These are phyloP conservation scores for Ophiodon elongatus DNA, from an alignment of 2,113 vertebrate genomes.

Conservation along the genomic window DNA sequence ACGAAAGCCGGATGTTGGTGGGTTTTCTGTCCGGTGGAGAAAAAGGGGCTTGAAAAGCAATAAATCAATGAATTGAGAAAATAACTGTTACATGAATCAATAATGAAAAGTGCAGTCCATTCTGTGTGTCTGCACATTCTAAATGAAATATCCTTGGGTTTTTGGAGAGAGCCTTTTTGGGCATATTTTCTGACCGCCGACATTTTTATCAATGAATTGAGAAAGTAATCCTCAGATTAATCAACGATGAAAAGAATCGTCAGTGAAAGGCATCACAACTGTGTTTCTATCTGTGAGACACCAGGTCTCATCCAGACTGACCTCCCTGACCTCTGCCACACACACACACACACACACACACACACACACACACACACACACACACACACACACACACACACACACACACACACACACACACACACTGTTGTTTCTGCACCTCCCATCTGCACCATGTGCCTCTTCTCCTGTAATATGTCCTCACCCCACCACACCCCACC, in stretches of 20 bases:
- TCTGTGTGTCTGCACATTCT: not conserved
- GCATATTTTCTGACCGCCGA: not conserved
- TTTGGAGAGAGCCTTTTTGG: no score
- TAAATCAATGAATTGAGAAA: not conserved
- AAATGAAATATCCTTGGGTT: no score
- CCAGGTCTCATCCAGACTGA: conserved; percentile 24
- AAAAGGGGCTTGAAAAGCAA: not conserved
- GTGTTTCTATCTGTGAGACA: no score
- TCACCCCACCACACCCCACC: conserved; percentile 43
- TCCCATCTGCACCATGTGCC: conserved; percentile 30
- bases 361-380: no score
- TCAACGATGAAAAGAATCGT: not conserved
- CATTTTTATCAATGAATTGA: not conserved
- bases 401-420: not conserved
- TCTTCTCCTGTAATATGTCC: conserved; percentile 21
- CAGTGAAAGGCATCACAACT: not conserved
- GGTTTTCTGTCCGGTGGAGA: no score
- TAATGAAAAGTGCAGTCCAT: not conserved
- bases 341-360: no score
- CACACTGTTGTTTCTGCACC: conserved; percentile 1
- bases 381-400: not conserved
- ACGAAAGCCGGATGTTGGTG: no score
- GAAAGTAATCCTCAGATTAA: not conserved
- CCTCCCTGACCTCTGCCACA: no score
- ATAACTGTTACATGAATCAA: not conserved